Base-by-base conservation (phyloP, 2,113 vertebrate species). In the Poeciliopsis occidentalis region DNA sequence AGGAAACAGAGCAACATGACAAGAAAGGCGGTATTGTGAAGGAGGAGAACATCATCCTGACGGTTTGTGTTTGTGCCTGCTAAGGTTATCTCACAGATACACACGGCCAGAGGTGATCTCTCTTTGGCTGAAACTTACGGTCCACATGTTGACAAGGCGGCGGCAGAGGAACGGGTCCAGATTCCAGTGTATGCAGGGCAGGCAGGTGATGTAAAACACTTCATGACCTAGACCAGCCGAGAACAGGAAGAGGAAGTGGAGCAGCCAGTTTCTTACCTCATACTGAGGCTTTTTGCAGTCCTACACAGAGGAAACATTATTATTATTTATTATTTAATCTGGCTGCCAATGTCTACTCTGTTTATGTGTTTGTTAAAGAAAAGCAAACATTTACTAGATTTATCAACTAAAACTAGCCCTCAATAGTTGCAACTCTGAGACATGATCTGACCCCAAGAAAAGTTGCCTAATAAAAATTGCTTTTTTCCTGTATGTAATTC, bases 201-300 rank as follows among this genome's bases (percentile, higher is more conserved):
- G 95, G 65, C 96, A 97, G 13, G 97, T 96, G 92, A 99, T 99
- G 90, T 97, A 99, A 92, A 98, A 99, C 29, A 96, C 73, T 83
- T 99, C 98, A 77, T 97, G 95, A 0, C 98, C 98, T 86, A 99
- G 85, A 64, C 94, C 91, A 0, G 98, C 94, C 0, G 97, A 98
- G 47, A 96, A 85, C 92, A 92, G 92, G 94, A 99, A 99, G 34
- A 99, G 91, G 87, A 96, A 94, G 90, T 99, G 95, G 86, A 97
- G 93, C 63, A 94, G 94, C 85, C 94, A 91, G 89, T 97, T 98
- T 93, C 93, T 97, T 90, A 99, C 97, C 60, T 96, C 27, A 4
- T 97, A 97, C 66, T 86, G 91, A 76, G 95, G 93, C 0, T 0
- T 4, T 3, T 65, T 34, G 19, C 39, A 60, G 22, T 26, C 89